phyloP scores from a whole-genome alignment of 2,797 vertebrate genomes.

The Euthynnus affinis region DNA sequence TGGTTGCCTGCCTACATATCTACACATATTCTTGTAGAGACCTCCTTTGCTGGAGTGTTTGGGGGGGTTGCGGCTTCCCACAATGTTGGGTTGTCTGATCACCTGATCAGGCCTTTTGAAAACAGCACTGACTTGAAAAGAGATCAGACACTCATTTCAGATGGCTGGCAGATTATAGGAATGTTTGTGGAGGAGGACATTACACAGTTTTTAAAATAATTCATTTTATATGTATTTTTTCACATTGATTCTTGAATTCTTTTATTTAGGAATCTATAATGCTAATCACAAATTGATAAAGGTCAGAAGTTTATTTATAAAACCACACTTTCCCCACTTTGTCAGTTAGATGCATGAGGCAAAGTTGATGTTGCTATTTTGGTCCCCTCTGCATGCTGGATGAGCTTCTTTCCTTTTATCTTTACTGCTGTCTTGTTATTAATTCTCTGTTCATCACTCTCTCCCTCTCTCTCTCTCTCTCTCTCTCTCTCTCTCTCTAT shows the following conservation, averaged over 20 bases:
- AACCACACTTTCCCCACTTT: constrained; percentile 11
- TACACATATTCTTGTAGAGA: constrained; percentile 4
- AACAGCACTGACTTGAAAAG: constrained; percentile 5
- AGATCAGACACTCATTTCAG: not conserved
- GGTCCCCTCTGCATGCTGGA: constrained; percentile 42
- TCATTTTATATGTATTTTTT: not conserved
- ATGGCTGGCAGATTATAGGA: constrained; percentile 1
- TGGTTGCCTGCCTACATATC: constrained; percentile 30
- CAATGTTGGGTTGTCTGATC: constrained; percentile 34
- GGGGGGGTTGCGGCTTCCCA: constrained; percentile 7
- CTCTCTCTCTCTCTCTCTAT: too few relatives aligned
- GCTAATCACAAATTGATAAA: not conserved
- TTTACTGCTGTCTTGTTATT: constrained; percentile 68
- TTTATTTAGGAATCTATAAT: not conserved
- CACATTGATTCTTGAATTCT: not conserved
- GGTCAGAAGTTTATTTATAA: not conserved
- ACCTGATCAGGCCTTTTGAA: constrained; percentile 39
- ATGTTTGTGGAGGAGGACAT: not conserved
- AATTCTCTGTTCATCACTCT: constrained; percentile 67
- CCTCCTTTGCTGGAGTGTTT: not conserved
- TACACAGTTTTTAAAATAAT: not conserved
- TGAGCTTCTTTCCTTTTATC: constrained; percentile 63
- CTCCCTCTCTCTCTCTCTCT: constrained; percentile 48
- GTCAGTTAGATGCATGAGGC: constrained; percentile 18
- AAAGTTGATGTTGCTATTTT: constrained; percentile 61